phyloP scores from a whole-genome alignment of 2,113 vertebrate genomes.

The Bubo scandiacus region DNA sequence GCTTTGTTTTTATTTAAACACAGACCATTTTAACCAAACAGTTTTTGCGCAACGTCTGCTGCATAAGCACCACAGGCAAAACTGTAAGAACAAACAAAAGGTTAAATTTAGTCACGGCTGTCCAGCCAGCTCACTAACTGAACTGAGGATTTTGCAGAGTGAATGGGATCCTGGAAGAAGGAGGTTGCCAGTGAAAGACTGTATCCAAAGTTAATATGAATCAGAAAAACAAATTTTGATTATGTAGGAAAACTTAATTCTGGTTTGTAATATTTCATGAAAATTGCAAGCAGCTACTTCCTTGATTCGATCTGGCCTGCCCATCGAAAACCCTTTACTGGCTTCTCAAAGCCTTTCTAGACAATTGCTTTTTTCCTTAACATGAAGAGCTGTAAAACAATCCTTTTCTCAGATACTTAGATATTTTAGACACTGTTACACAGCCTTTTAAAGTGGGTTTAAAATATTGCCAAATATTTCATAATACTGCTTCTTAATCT shows the following conservation, averaged over 20 bases:
- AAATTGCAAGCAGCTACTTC: background rate
- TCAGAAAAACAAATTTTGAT: background rate
- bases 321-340: background rate
- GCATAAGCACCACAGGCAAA: background rate
- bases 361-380: background rate
- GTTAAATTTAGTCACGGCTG: background rate
- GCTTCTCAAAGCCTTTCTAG: background rate
- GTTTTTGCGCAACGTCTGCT: background rate
- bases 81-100: background rate
- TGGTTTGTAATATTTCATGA: background rate
- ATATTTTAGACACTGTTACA: background rate
- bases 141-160: background rate
- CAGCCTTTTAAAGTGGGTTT: background rate
- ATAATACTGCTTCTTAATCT: background rate
- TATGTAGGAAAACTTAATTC: background rate
- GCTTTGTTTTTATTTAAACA: background rate
- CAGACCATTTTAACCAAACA: background rate
- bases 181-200: background rate
- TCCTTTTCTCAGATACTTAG: background rate
- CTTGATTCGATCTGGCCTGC: background rate
- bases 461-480: background rate
- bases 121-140: background rate
- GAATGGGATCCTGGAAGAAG: background rate
- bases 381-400: background rate
- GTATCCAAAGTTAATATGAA: background rate